Base-by-base conservation (phyloP, 64 coral and sea anemone genomes). In the Pocillopora verrucosa region DNA sequence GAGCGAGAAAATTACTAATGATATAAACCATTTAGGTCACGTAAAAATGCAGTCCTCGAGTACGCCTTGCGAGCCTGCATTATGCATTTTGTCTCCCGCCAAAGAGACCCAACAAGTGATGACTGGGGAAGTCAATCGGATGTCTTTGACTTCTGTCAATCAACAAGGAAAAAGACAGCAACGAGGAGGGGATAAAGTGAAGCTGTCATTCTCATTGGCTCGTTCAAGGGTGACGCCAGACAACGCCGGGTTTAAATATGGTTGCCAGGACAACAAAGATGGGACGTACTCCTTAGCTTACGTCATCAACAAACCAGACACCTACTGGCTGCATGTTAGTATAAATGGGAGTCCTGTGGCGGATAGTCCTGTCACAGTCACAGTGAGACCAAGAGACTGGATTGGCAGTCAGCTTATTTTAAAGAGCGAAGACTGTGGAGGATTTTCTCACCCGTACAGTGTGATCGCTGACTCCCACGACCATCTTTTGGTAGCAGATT, bases 301-400 rank as follows among this genome's bases (percentile, higher is more conserved):
- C 77, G 73, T 91, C 56, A 83, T 94, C 60, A 76, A 26, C 11
- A 91, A 94, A 22, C 77, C 92, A 58, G 89, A 87, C 60, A 80
- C 76, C 5, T 94, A 94, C 22, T 72, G 59, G 25, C 45, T 94
- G 38, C 65, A 94, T n/a, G 93, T 94, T 11, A 72, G 67, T 37
- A 86, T 94, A 69, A 88, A 94, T 76, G 93, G 85, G 10, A 13
- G 75, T 60, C 76, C 93, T 60, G 59, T 94, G 19, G 63, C 77
- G 11, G 84, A 61, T 34, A 91, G 88, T 68, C 93, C 93, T 11
- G 41, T 94, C 4, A 59, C 76, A 38, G 82, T 94, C 37, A 91
- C 85, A 80, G 93, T 94, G 2, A 81, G 56, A 62, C 93, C 93
- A 56, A 94, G 73, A 59, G 89, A 94, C 67, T 94, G 93, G 93